Conservation (phyloP, 1,140 invertebrate species). For the Caligus rogercresseyi region DNA sequence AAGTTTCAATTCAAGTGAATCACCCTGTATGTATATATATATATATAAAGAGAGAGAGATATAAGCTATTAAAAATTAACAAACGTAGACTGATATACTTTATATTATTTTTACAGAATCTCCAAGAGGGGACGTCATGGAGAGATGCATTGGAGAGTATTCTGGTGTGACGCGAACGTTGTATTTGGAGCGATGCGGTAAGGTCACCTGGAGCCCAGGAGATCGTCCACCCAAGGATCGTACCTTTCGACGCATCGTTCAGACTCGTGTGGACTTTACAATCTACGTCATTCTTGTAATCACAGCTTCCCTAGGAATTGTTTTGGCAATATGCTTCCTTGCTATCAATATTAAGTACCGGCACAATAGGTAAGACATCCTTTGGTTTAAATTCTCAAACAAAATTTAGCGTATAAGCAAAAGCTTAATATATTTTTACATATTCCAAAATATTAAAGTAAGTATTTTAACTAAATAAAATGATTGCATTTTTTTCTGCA, state of each 20-base stretch:
- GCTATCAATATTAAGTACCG: slow-evolving; percentile 86
- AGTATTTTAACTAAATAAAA: no score
- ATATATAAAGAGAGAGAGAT: no score
- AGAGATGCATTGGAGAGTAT: slow-evolving; percentile 14
- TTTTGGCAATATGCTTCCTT: slow-evolving; percentile 81
- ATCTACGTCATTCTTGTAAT: slow-evolving; percentile 66
- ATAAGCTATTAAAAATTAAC: no score
- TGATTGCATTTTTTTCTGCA: no score
- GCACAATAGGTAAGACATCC: slow-evolving; percentile 66
- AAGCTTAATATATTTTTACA: no score
- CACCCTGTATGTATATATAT: no score
- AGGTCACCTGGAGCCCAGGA: slow-evolving; percentile 29
- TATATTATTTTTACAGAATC: neutral
- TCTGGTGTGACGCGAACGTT: slow-evolving; percentile 14
- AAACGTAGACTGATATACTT: no score
- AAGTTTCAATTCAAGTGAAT: no score
- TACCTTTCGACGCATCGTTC: slow-evolving; percentile 60
- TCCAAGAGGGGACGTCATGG: neutral
- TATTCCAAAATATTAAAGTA: no score
- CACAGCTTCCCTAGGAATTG: slow-evolving; percentile 69
- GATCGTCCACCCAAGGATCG: slow-evolving; percentile 72
- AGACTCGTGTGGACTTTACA: slow-evolving; percentile 73
- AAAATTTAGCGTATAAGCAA: no score
- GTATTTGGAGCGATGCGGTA: slow-evolving; percentile 12
- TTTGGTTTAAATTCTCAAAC: no score